Evolutionary conservation across 2,888 invertebrate species (phyloP).

Genomic region (Lochmaea capreae): DNA sequence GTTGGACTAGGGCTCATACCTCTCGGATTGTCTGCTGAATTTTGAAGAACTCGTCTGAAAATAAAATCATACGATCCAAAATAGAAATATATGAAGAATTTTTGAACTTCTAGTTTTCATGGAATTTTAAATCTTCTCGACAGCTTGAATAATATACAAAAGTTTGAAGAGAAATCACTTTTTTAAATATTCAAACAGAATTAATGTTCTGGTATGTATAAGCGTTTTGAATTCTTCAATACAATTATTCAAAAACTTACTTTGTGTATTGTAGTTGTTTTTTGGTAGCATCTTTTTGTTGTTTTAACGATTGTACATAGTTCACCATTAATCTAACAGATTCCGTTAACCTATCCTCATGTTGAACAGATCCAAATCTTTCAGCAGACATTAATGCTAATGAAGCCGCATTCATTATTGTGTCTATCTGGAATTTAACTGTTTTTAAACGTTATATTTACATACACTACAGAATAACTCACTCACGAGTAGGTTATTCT

Average conservation of each 20-base stretch:
- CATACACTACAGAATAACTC: not conserved
- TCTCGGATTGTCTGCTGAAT: constrained; percentile 49
- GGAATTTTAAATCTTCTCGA: too few species aligned
- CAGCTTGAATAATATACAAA: not conserved
- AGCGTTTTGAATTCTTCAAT: constrained; percentile 1
- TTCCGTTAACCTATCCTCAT: constrained; percentile 69
- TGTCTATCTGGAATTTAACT: constrained; percentile 53
- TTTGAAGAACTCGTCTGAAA: constrained; percentile 60
- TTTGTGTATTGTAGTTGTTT: constrained; percentile 71
- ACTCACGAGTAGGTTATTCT: not conserved
- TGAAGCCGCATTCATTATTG: constrained; percentile 59
- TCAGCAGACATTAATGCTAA: constrained; percentile 62
- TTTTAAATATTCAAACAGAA: too few species aligned
- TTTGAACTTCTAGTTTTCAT: not conserved
- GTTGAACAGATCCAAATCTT: constrained; percentile 70
- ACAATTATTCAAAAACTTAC: constrained; percentile 55
- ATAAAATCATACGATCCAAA: constrained; percentile 10
- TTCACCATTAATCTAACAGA: constrained; percentile 70
- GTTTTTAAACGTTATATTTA: constrained; percentile 1
- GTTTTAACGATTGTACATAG: constrained; percentile 71
- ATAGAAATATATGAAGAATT: not conserved
- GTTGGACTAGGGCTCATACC: constrained; percentile 34
- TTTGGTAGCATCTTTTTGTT: constrained; percentile 69
- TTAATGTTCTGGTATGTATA: too few species aligned
- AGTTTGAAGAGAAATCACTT: too few species aligned